Base-by-base conservation (phyloP, 2,113 vertebrate genomes). In the Herpailurus yagouaroundi region DNA sequence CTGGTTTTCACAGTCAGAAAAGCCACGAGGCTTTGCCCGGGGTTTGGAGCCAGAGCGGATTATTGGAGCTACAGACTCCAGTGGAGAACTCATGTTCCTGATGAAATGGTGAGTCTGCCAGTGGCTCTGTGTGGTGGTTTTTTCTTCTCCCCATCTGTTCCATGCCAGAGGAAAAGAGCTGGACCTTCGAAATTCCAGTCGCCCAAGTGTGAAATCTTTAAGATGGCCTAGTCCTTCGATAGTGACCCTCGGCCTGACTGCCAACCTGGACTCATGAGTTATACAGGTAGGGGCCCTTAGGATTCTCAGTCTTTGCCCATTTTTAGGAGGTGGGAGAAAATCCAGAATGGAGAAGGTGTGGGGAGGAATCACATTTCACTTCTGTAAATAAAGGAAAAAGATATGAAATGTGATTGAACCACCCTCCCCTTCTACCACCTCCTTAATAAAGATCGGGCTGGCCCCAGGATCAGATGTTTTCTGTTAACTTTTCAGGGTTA, bases 31-130 rank as follows among this genome's bases (percentile, higher is more conserved):
- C 80, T 99, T 99, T 96, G 99, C 99, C 95, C 99, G 99, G 92
- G 99, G 99, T 45, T 99, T 99, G 98, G 99, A 99, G 83, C 99
- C 99, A 0, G 99, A 99, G 93, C 98, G 99, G 76, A 99, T 99
- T 96, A 99, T 99, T n/a, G 99, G 99, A 11, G 99, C 99, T 96
- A 99, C 99, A n/a, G 99, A 99, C 80, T 99, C 99, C 97, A 99
- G 99, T 79, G 99, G 99, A 98, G 99, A 99, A 97, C 99, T 99
- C 96, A 99, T 99, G 99, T 99, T 99, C 99, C 99, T 99, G 93
- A 99, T 99, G 99, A 99, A 99, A 99, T 99, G 99, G 99, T 99
- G 98, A 98, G 99, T 99, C 89, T 84, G 85, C 88, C 90, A 66
- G 63, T 86, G 64, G 87, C 80, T 90, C 41, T 96, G 55, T 90